These are phyloP conservation scores for Idaea straminata DNA, from an alignment of 2,888 invertebrate genomes.

Conservation along the genomic window DNA sequence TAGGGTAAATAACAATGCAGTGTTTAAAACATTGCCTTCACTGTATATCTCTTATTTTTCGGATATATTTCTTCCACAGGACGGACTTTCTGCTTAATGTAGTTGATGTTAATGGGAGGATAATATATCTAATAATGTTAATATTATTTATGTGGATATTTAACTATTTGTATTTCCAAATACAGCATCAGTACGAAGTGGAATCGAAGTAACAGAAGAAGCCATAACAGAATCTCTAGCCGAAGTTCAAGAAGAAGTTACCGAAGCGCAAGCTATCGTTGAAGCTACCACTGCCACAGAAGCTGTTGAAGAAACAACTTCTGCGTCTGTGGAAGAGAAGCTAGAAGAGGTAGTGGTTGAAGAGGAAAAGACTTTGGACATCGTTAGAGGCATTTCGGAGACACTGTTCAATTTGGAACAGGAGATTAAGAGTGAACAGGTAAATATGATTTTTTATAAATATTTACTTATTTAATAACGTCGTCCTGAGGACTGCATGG, in stretches of 20 bases:
- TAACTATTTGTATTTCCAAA: neutral
- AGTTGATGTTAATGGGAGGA: too few species aligned
- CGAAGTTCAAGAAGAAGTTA: constrained; percentile 15
- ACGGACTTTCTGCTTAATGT: too few species aligned
- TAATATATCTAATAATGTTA: too few species aligned
- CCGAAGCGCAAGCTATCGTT: constrained; percentile 12
- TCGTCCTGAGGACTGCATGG: too few species aligned
- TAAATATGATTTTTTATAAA: constrained; percentile 22
- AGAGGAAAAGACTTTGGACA: constrained; percentile 31
- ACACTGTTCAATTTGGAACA: constrained; percentile 53
- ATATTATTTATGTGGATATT: too few species aligned
- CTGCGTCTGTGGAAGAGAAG: constrained; percentile 10
- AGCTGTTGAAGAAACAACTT: constrained; percentile 18
- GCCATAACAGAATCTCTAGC: constrained; percentile 24
- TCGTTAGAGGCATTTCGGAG: constrained; percentile 55
- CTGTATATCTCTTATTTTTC: neutral
- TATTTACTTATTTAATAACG: neutral
- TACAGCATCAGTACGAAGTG: neutral
- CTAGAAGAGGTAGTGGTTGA: constrained; percentile 24
- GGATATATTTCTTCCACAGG: too few species aligned
- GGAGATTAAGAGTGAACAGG: constrained; percentile 54
- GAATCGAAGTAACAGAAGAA: constrained; percentile 16
- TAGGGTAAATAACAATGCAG: neutral
- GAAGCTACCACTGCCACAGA: constrained; percentile 19
- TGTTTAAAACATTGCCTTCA: neutral